phyloP scores from a whole-genome alignment of 2,113 vertebrate species.

The Solea senegalensis region DNA sequence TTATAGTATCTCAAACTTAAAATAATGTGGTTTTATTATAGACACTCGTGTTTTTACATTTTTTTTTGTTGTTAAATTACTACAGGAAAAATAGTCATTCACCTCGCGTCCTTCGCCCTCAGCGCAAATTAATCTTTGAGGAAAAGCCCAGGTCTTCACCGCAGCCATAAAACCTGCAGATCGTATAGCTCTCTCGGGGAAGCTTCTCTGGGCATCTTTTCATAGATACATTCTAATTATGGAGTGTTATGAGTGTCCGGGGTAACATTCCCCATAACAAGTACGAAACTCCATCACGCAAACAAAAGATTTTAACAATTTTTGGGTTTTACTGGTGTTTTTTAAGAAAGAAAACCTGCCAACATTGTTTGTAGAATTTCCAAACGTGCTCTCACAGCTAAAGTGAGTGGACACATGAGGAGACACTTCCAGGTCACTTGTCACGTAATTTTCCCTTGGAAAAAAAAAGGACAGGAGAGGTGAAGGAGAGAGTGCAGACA shows the following conservation, averaged over 20 bases:
- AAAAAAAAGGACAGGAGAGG: no score
- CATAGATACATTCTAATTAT: conserved; percentile 58
- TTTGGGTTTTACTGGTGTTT: not conserved
- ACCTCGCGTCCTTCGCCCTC: conserved; percentile 44
- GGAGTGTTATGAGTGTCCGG: conserved; percentile 50
- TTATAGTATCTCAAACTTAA: not conserved
- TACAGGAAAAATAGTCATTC: conserved; percentile 15
- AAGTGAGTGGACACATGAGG: no score
- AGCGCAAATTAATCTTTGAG: conserved; percentile 38
- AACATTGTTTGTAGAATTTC: not conserved
- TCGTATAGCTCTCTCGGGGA: conserved; percentile 50
- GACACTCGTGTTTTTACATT: not conserved
- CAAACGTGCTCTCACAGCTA: no score
- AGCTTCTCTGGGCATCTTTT: conserved; percentile 32
- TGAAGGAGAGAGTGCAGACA: no score
- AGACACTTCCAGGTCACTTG: no score
- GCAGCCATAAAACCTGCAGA: conserved; percentile 62
- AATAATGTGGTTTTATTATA: not conserved
- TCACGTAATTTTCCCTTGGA: no score
- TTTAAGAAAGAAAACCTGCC: conserved; percentile 5
- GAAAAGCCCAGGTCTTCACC: conserved; percentile 35
- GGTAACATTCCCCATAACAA: conserved; percentile 48
- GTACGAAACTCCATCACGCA: conserved; percentile 42
- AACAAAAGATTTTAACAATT: conserved; percentile 28
- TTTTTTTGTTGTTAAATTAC: conserved; percentile 5